Evolutionary conservation across 1,140 invertebrate species (phyloP).

Genomic region (Gonatopus flavifemur): DNA sequence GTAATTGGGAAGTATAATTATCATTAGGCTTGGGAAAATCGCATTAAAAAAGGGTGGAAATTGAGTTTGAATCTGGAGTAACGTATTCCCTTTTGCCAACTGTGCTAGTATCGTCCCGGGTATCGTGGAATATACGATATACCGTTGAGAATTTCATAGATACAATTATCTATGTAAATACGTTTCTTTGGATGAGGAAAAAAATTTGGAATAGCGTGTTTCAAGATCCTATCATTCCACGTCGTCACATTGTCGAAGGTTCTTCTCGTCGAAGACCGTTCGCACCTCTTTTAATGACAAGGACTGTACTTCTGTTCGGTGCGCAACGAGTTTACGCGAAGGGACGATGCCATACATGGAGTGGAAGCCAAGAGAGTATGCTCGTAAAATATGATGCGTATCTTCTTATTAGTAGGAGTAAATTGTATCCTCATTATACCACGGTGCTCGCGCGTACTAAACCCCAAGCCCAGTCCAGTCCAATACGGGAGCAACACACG

Average conservation of each 20-base stretch:
- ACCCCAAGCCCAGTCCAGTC: too few species aligned
- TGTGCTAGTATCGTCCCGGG: conserved; percentile 4
- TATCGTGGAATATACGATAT: conserved; percentile 13
- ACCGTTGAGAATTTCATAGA: conserved; percentile 13
- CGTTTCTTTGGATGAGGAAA: background rate
- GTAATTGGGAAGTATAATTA: too few species aligned
- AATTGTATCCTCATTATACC: conserved; percentile 50
- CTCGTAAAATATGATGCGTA: conserved; percentile 51
- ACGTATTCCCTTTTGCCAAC: background rate
- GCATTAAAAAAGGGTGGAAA: too few species aligned
- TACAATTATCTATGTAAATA: conserved; percentile 14
- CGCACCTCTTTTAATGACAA: conserved; percentile 33
- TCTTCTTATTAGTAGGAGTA: conserved; percentile 54
- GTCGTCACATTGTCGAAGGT: too few species aligned
- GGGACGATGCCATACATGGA: conserved; percentile 30
- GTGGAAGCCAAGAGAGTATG: conserved; percentile 29
- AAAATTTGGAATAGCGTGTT: background rate
- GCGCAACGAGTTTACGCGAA: conserved; percentile 29
- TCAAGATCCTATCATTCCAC: conserved; percentile 12
- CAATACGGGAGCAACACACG: too few species aligned
- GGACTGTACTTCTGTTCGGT: too few species aligned
- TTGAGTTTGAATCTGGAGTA: too few species aligned
- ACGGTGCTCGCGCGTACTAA: conserved; percentile 19
- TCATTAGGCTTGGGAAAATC: too few species aligned
- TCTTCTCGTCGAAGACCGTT: conserved; percentile 38